phyloP scores from a whole-genome alignment of 2,113 vertebrate species.

The Trematocara marginatum region DNA sequence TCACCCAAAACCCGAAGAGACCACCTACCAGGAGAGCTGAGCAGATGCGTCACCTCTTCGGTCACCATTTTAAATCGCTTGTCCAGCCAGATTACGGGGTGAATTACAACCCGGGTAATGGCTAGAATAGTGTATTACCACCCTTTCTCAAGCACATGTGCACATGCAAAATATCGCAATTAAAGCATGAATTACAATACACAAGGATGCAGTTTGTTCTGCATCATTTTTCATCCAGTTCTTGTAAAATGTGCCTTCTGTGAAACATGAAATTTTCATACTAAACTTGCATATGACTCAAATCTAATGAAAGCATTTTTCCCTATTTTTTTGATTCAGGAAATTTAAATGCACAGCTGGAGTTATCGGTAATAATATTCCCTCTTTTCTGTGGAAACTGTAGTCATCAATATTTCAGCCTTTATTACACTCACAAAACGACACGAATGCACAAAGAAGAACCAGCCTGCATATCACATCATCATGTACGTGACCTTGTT shows the following conservation, averaged over 20 bases:
- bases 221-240: constrained; percentile 13
- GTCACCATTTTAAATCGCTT: constrained; percentile 6
- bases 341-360: neutral
- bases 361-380: neutral
- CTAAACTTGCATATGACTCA: neutral
- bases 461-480: neutral
- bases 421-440: neutral
- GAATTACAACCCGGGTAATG: constrained; percentile 15
- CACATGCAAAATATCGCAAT: constrained; percentile 1
- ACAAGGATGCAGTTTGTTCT: constrained; percentile 44
- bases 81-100: constrained; percentile 10
- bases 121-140: neutral
- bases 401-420: constrained; percentile 5
- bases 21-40: constrained; percentile 54
- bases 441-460: neutral
- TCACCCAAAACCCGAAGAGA: constrained; percentile 22
- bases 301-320: neutral
- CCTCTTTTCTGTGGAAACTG: neutral
- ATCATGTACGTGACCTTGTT: constrained; percentile 26
- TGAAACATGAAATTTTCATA: constrained; percentile 3
- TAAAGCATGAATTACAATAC: constrained; percentile 45
- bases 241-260: constrained; percentile 15
- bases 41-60: constrained; percentile 17
- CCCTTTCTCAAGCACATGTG: neutral
- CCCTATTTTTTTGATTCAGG: neutral